These are phyloP conservation scores for Diabrotica virgifera DNA, from an alignment of 1,140 invertebrate species.

Conservation along the genomic window DNA sequence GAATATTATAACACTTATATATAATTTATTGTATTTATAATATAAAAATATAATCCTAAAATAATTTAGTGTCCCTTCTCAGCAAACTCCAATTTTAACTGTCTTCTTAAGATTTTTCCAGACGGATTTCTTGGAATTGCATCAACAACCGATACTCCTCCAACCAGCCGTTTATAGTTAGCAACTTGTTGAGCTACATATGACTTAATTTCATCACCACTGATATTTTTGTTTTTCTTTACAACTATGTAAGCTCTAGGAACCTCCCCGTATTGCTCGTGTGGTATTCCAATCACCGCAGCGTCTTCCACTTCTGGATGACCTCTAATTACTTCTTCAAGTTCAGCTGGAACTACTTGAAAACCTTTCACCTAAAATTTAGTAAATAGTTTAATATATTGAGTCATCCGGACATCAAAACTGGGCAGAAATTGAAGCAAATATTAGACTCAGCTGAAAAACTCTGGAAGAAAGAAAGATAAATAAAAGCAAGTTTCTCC, in stretches of 20 bases:
- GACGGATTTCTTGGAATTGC: conserved; percentile 64
- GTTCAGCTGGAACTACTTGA: conserved; percentile 84
- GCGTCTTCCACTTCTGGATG: conserved; percentile 76
- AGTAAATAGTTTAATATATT: too few species aligned
- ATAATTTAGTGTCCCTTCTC: conserved; percentile 22
- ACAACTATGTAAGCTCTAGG: conserved; percentile 69
- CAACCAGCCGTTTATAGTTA: conserved; percentile 49
- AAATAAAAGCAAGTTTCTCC: too few species aligned
- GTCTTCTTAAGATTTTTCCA: conserved; percentile 64
- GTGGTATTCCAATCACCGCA: conserved; percentile 78
- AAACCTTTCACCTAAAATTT: conserved; percentile 40
- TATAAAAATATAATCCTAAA: not conserved
- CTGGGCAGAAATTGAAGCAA: too few species aligned
- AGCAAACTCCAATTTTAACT: conserved; percentile 46
- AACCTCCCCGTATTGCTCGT: conserved; percentile 69
- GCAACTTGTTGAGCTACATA: conserved; percentile 49
- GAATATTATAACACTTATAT: too few species aligned
- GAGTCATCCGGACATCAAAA: too few species aligned
- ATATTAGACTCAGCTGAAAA: too few species aligned
- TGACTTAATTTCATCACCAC: conserved; percentile 48
- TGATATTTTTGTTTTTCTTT: conserved; percentile 59
- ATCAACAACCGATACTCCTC: conserved; percentile 55
- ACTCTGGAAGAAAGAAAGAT: too few species aligned
- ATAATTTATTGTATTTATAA: not conserved
- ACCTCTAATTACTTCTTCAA: conserved; percentile 78